Evolutionary conservation across 30 jellyfish, hydroid and myxozoan genomes (phyloP), one percentile per base, ranked within the genome.

Genomic region (Hydractinia symbiolongicarpus): DNA sequence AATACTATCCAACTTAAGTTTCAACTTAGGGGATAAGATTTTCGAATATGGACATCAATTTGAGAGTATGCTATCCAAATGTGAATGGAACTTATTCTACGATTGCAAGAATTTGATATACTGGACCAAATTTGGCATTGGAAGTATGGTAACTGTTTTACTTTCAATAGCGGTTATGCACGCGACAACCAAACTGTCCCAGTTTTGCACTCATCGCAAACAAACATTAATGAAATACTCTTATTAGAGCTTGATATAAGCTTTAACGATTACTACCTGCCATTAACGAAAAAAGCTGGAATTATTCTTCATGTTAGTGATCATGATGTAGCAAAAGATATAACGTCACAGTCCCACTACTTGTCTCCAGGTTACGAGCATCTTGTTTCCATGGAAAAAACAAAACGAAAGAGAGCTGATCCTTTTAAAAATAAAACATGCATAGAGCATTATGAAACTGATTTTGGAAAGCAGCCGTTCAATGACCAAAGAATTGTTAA

Each of bases 251-350:
- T 71, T 55, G 80, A 10, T 8, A 40, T 71, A 19, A 30, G 51
- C 80, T 58, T 7, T 4, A 1, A 71, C 4, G 80, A 71, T 15
- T 71, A 71, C 61, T 58, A 20, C 13, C 2, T 30, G 44, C 9
- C 11, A 20, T n/a, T 71, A 60, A 71, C 80, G 7, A 15, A 13
- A 9, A n/a, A 55, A 4, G 80, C 66, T 9, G 84, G 84, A 8
- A 76, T 76, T 8, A 53, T 54, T 53, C 8, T 76, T 10, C 84
- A 76, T 76, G 17, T 76, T 52, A 78, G 84, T 49, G 84, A 76
- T n/a, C 77, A 54, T 49, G 84, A 78, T 19, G 50, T n/a, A 51
- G 11, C 53, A 50, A 19, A 16, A 20, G 21, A 54, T 19, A 16
- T 50, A 21, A 6, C 7, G 9, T 49, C 21, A 8, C 21, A 50